A percentile compares a stretch with the other conserved stretches of the same genome.
These are phyloP conservation scores for Indri indri DNA, from an alignment of 2,113 vertebrate genomes.

Conservation along the genomic window DNA sequence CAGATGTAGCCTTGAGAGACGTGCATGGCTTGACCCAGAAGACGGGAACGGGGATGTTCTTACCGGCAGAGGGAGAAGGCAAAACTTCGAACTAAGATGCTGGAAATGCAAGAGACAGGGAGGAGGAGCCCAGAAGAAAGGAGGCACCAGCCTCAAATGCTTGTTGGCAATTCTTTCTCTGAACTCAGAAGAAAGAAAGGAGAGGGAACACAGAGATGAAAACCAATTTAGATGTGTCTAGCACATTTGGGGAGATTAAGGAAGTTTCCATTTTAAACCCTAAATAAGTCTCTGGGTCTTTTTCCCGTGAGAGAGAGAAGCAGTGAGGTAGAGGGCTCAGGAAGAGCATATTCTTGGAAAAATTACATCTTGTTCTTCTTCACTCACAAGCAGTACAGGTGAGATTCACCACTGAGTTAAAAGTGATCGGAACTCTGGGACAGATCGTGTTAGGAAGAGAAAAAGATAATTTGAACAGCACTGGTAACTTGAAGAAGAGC, in stretches of 20 bases:
- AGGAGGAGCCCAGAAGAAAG: not conserved
- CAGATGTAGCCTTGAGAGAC: too few relatives aligned
- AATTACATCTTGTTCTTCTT: not conserved
- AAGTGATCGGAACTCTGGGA: not conserved
- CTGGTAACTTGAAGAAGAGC: fast-evolving
- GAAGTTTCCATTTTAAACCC: not conserved
- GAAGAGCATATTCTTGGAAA: not conserved
- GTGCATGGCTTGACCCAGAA: not conserved
- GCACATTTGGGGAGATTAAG: too few relatives aligned
- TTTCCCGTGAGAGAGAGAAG: not conserved
- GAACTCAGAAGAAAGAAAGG: not conserved
- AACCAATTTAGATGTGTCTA: not conserved
- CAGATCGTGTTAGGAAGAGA: not conserved
- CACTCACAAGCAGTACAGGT: too few relatives aligned
- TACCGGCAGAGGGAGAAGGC: not conserved
- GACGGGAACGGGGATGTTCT: too few relatives aligned
- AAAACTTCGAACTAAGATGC: too few relatives aligned
- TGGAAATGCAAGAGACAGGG: fast-evolving
- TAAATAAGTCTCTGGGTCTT: not conserved
- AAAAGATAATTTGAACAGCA: not conserved
- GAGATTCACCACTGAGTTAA: fast-evolving
- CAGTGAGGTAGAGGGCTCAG: not conserved
- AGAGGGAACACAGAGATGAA: not conserved
- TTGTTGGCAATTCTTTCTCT: fast-evolving
- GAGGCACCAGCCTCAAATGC: fast-evolving